Evolutionary conservation across 2,888 invertebrate genomes (phyloP).

Genomic region (Lasioglossum figueresi): DNA sequence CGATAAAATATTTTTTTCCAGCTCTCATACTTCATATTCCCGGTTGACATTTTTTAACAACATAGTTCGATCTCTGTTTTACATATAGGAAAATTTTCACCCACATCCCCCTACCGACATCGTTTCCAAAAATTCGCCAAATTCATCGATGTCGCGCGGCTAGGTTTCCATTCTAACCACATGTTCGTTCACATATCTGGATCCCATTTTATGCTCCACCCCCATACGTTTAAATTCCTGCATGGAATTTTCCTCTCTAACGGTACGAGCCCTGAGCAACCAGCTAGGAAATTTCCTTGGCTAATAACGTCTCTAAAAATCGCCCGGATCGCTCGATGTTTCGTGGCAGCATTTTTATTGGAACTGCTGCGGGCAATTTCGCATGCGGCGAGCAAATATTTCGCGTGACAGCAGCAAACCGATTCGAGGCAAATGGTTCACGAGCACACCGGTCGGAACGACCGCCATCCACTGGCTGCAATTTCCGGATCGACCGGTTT

Average conservation of each 20-base stretch:
- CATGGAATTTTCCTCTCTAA: neutral
- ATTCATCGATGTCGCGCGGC: neutral
- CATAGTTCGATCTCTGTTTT: neutral
- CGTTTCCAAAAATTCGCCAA: neutral
- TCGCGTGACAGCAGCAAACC: slow-evolving; percentile 5
- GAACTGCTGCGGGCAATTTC: neutral
- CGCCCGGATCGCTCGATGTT: neutral
- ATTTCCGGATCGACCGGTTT: neutral
- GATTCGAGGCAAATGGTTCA: neutral
- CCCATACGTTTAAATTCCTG: neutral
- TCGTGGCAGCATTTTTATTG: neutral
- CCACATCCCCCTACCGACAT: neutral
- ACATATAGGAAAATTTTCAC: neutral
- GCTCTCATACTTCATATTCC: neutral
- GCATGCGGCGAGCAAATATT: neutral
- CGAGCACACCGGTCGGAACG: neutral
- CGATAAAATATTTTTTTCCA: neutral
- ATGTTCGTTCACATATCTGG: neutral
- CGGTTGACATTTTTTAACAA: neutral
- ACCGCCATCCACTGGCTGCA: neutral
- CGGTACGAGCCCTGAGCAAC: neutral
- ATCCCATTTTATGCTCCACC: neutral
- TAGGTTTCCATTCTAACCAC: neutral
- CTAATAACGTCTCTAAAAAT: neutral
- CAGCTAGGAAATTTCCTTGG: neutral